Evolutionary conservation across 2,113 vertebrate species (phyloP).

Genomic region (Copsychus sechellarum): DNA sequence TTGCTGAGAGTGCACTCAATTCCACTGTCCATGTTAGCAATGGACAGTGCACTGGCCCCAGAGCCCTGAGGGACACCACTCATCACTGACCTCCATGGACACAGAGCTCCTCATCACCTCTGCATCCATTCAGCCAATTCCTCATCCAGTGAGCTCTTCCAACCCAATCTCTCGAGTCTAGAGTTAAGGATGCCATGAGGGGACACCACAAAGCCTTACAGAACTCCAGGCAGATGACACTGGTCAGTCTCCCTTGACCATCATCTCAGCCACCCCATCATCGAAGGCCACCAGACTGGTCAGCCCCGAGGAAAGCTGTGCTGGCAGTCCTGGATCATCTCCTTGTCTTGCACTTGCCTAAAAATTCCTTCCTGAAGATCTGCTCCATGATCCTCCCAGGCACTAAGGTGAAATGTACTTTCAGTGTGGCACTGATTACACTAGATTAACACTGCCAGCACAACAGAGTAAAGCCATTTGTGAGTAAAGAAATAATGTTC

Average conservation of each 20-base stretch:
- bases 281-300: not conserved
- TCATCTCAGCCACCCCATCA: not conserved
- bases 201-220: not conserved
- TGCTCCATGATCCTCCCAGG: not conserved
- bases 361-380: not conserved
- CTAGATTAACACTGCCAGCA: not conserved
- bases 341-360: not conserved
- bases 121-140: not conserved
- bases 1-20: not conserved
- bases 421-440: no score
- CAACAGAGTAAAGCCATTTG: not conserved
- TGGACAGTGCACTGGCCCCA: not conserved
- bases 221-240: fast-evolving
- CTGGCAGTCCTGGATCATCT: not conserved
- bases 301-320: not conserved
- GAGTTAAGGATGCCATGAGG: not conserved
- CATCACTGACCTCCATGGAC: not conserved
- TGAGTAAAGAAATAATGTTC: not conserved
- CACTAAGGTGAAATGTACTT: not conserved
- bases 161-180: not conserved
- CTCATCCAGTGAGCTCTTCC: not conserved
- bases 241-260: not conserved
- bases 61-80: not conserved
- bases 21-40: not conserved
- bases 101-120: not conserved